Evolutionary conservation across 2,113 vertebrate genomes (phyloP).

Genomic region (Trochalopteron elliotii): DNA sequence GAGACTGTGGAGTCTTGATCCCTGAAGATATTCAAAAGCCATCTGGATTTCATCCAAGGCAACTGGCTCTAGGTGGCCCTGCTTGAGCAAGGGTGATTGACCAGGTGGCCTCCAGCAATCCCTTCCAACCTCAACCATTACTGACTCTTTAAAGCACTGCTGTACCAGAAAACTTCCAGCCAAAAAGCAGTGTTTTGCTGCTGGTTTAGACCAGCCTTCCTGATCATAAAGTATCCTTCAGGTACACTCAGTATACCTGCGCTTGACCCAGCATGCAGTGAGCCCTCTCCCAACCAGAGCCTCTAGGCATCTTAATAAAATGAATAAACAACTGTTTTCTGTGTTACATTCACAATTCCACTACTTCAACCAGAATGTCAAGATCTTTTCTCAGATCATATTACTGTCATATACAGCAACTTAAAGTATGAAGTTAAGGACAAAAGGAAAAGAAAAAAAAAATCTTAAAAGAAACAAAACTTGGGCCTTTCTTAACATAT

Average conservation of each 20-base stretch:
- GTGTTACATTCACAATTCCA: background rate
- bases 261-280: background rate
- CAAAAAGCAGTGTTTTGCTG: background rate
- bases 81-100: background rate
- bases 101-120: background rate
- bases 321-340: background rate
- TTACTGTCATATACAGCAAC: background rate
- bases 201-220: background rate
- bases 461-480: background rate
- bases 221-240: background rate
- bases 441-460: background rate
- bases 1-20: background rate
- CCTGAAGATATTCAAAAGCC: background rate
- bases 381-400: background rate
- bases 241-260: background rate
- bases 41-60: background rate
- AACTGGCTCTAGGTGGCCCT: background rate
- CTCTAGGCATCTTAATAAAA: background rate
- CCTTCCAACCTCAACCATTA: background rate
- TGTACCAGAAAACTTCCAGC: background rate
- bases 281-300: background rate
- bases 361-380: background rate
- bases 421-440: background rate
- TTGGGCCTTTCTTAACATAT: background rate
- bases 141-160: background rate